phyloP scores from a whole-genome alignment of 1,140 invertebrate genomes.

The Zeugodacus cucurbitae region DNA sequence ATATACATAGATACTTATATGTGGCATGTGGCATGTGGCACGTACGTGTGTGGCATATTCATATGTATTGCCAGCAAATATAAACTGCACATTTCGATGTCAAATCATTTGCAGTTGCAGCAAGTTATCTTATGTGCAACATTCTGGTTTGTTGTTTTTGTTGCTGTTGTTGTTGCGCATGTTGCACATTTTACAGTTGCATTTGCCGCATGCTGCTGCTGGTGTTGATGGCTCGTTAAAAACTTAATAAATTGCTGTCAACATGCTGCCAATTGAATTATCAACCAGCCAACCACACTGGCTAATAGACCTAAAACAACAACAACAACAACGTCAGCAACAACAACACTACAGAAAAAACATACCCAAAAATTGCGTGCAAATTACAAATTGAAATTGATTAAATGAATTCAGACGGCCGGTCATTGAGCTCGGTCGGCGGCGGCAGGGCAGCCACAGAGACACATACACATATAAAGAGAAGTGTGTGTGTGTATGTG shows the following conservation, averaged over 20 bases:
- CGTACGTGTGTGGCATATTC: not conserved
- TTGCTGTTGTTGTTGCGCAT: not conserved
- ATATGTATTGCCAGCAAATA: not conserved
- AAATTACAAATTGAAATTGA: slow-evolving; percentile 36
- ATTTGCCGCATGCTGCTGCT: not conserved
- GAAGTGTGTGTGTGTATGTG: not conserved
- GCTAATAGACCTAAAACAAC: slow-evolving; percentile 1
- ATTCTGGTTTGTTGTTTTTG: not conserved
- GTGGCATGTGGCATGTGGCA: not conserved
- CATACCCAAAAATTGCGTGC: not conserved
- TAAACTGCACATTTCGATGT: not conserved
- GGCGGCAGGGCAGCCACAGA: not conserved
- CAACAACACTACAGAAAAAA: not conserved
- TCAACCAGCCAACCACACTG: slow-evolving; percentile 19
- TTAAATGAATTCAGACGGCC: slow-evolving; percentile 32
- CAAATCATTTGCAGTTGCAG: not conserved
- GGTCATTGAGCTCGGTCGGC: not conserved
- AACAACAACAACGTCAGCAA: not conserved
- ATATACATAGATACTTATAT: not conserved
- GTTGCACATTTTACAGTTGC: slow-evolving; percentile 5
- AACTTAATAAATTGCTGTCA: slow-evolving; percentile 36
- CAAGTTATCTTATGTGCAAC: not conserved
- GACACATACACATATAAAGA: not conserved
- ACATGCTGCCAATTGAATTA: slow-evolving; percentile 37
- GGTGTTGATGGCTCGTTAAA: slow-evolving; percentile 36